Evolutionary conservation across 2,888 invertebrate genomes (phyloP).

Genomic region (Dryadula phaetusa): DNA sequence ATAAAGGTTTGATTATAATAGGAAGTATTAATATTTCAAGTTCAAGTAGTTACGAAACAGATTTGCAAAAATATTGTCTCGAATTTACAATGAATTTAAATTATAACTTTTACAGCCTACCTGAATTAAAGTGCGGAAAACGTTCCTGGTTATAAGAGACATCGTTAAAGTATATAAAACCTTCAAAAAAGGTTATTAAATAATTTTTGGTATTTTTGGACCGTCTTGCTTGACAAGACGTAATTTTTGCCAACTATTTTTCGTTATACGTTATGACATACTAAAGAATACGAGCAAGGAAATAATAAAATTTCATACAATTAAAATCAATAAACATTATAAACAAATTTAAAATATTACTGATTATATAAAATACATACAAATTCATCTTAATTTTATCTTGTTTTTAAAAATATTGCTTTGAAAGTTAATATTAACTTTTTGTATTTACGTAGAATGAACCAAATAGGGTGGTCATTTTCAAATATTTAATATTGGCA

Average conservation of each 20-base stretch:
- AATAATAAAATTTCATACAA: background rate
- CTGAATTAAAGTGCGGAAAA: conserved; percentile 72
- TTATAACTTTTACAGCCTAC: conserved; percentile 53
- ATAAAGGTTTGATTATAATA: background rate
- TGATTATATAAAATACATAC: background rate
- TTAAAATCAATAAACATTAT: background rate
- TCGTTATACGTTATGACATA: background rate
- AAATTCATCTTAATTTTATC: background rate
- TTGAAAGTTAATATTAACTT: background rate
- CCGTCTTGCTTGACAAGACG: conserved; percentile 49
- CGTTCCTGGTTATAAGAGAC: conserved; percentile 74
- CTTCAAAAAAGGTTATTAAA: conserved; percentile 58
- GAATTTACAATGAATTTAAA: conserved; percentile 8
- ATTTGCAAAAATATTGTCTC: conserved; percentile 34
- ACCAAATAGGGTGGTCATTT: background rate
- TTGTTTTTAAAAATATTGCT: background rate
- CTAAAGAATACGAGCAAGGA: background rate
- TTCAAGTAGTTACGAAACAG: conserved; percentile 72
- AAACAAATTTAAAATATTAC: background rate
- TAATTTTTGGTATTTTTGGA: conserved; percentile 67
- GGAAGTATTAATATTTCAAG: background rate
- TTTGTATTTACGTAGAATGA: conserved; percentile 6
- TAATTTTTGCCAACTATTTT: conserved; percentile 15
- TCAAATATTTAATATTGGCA: background rate
- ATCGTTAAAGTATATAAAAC: conserved; percentile 55